Evolutionary conservation across 2,888 invertebrate genomes (phyloP), one percentile per base, ranked within the genome.

Genomic region (Limnephilus auricula): DNA sequence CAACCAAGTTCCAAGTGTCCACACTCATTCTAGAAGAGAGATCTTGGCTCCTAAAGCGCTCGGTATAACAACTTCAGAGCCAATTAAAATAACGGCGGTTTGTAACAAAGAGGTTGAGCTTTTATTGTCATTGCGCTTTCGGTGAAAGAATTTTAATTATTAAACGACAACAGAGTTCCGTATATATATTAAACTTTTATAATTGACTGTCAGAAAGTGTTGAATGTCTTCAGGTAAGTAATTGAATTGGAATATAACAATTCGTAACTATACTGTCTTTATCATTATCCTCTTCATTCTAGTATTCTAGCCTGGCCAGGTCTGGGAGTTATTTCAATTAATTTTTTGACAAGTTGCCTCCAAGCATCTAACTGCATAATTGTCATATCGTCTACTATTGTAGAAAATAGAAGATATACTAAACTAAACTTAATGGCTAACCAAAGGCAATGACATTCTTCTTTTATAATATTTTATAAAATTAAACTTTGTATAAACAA

Each of bases 1-100:
- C 65, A n/a, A 84, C 86, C 86, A 50, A 86, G 10, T 86, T 86
- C 86, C 32, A 65, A 86, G 86, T 86, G 86, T 86, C 86, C 86
- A 32, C 86, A 31, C 86, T 65, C 32, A 86, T 32, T 83, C 83
- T 32, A 34, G 15, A 3, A 13, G 25, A 65, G 50, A 65, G 32
- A 30, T 80, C 80, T 25, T 37, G 84, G n/a, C 1, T 37, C n/a
- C 12, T 9, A 34, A 84, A n/a, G 32, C 37, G 40, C 40, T 84
- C 84, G 32, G 84, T 45, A 84, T 25, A 84, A 84, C 32, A 84
- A 84, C 84, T 84, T 84, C 84, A 13, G 34, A 84, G 84, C 13
- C 84, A 84, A 84, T 84, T 84, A 84, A 84, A 84, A 84, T 84
- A 84, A 84, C 84, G 37, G 31, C 80, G 82, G 82, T 82, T 82